phyloP scores from a whole-genome alignment of 1,140 invertebrate species.

The Drosophila tsacasi region DNA sequence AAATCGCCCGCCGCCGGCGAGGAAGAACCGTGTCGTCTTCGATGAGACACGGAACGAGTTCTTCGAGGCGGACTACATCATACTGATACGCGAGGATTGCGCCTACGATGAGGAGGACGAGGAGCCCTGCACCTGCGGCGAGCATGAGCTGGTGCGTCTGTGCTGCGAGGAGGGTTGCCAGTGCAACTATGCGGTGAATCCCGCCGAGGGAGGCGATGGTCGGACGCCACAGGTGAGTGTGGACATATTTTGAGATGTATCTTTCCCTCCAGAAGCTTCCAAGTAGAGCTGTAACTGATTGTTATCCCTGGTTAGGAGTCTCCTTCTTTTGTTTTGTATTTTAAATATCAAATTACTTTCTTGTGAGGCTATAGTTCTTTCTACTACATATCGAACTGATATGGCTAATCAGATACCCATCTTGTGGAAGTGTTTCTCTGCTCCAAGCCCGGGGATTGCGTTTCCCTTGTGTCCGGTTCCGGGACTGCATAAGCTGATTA shows the following conservation, averaged over 20 bases:
- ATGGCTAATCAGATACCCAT: not conserved
- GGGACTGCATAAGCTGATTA: conserved; percentile 42
- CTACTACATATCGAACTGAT: not conserved
- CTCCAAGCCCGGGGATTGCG: not conserved
- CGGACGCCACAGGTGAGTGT: conserved; percentile 80
- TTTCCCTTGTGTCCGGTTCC: conserved; percentile 17
- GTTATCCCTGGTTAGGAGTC: not conserved
- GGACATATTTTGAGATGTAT: not conserved
- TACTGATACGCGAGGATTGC: conserved; percentile 93
- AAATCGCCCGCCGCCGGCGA: conserved; percentile 78
- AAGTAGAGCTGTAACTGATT: too few relatives aligned
- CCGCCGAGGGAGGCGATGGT: conserved; percentile 74
- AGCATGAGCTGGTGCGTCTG: conserved; percentile 89
- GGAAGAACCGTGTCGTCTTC: conserved; percentile 92
- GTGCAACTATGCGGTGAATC: conserved; percentile 85
- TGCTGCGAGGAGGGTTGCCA: conserved; percentile 88
- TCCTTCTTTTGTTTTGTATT: not conserved
- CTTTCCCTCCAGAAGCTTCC: too few relatives aligned
- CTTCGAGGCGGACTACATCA: conserved; percentile 95
- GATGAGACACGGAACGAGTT: conserved; percentile 94
- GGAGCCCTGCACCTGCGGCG: conserved; percentile 91
- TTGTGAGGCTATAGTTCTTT: not conserved
- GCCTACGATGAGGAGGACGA: conserved; percentile 91
- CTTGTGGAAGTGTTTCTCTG: not conserved
- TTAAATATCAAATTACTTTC: not conserved